These are phyloP conservation scores for Plodia interpunctella DNA, from an alignment of 1,140 invertebrate genomes.

Conservation along the genomic window DNA sequence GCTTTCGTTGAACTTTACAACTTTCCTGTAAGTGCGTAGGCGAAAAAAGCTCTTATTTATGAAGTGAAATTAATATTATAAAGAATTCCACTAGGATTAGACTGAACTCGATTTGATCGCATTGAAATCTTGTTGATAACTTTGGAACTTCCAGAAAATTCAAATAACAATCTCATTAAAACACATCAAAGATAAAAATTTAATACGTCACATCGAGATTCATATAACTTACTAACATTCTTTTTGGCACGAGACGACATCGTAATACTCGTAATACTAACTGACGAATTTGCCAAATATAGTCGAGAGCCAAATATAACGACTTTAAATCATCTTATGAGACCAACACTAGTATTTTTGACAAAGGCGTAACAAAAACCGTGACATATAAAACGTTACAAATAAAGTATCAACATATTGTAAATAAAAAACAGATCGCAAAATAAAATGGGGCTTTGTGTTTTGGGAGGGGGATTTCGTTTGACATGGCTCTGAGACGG, in stretches of 20 bases:
- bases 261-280: no score
- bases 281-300: neutral
- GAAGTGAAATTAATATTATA: neutral
- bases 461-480: slow-evolving; percentile 42
- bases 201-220: no score
- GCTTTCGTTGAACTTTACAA: slow-evolving; percentile 21
- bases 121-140: no score
- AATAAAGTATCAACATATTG: slow-evolving; percentile 30
- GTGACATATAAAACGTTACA: slow-evolving; percentile 19
- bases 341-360: neutral
- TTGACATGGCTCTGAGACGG: slow-evolving; percentile 34
- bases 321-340: neutral
- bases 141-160: no score
- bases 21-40: neutral
- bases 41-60: neutral
- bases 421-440: slow-evolving; percentile 37
- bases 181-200: no score
- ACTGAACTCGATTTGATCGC: no score
- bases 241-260: neutral
- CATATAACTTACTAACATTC: no score
- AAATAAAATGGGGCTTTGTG: slow-evolving; percentile 45
- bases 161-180: no score
- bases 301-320: neutral
- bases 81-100: no score
- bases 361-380: slow-evolving; percentile 14